Evolutionary conservation across 2,113 vertebrate genomes (phyloP).

Genomic region (Sciurus niger): DNA sequence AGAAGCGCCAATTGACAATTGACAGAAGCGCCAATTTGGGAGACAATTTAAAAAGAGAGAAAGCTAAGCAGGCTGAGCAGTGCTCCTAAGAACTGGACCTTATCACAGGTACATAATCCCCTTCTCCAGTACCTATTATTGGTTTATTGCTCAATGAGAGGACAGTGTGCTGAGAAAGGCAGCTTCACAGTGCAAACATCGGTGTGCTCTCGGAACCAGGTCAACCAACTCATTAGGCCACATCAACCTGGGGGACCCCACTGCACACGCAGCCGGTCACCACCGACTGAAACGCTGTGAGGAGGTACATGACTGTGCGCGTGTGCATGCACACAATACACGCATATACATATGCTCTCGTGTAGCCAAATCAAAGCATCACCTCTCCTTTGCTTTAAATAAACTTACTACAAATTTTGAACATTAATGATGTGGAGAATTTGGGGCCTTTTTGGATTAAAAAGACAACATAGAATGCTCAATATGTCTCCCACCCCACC

Average conservation of each 20-base stretch:
- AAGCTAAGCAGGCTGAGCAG: background rate
- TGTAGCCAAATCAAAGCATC: background rate
- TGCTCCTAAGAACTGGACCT: background rate
- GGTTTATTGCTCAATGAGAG: background rate
- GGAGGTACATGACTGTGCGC: rapidly evolving
- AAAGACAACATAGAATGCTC: background rate
- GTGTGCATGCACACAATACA: background rate
- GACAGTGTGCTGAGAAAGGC: too few relatives aligned
- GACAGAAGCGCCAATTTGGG: background rate
- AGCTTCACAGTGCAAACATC: background rate
- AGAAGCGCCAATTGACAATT: background rate
- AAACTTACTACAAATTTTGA: background rate
- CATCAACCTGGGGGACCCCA: too few relatives aligned
- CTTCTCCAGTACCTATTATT: background rate
- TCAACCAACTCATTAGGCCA: background rate
- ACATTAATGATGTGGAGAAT: background rate
- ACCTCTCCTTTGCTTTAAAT: background rate
- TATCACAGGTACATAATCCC: background rate
- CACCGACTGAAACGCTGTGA: background rate
- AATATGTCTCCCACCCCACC: too few relatives aligned
- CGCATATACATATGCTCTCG: rapidly evolving
- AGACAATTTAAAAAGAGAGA: background rate
- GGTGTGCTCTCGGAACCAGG: too few relatives aligned
- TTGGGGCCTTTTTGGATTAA: background rate
- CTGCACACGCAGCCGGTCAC: background rate